These are phyloP conservation scores for Meriones psammophilus DNA, from an alignment of 2,797 vertebrate genomes.

Conservation along the genomic window DNA sequence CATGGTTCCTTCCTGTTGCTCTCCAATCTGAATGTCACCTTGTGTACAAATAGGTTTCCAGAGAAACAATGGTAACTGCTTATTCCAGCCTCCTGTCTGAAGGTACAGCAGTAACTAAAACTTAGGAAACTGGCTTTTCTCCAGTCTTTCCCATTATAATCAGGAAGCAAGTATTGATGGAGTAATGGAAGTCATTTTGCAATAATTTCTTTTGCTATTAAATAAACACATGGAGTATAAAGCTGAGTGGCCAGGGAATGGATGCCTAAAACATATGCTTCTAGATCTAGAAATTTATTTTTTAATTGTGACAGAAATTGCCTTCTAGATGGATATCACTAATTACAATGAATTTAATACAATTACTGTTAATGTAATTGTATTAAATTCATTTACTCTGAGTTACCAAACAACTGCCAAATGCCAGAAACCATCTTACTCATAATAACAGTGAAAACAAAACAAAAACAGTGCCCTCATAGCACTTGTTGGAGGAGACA, in stretches of 20 bases:
- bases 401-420: conserved; percentile 1
- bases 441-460: background rate
- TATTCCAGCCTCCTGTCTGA: background rate
- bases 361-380: background rate
- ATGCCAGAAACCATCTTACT: background rate
- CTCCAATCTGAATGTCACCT: background rate
- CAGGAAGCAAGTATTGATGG: background rate
- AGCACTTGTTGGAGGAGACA: background rate
- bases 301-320: conserved; percentile 19
- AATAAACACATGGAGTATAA: background rate
- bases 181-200: conserved; percentile 31
- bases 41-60: background rate
- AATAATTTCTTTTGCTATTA: conserved; percentile 35
- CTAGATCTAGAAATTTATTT: conserved; percentile 9
- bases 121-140: background rate
- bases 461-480: background rate
- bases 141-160: conserved; percentile 16
- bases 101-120: background rate
- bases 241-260: background rate
- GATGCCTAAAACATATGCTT: background rate
- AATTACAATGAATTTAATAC: too few species aligned
- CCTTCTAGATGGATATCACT: conserved; percentile 33
- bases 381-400: background rate
- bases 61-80: background rate
- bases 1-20: conserved; percentile 38